Base-by-base conservation (phyloP, 2,113 vertebrate species). In the Apeltes quadracus region DNA sequence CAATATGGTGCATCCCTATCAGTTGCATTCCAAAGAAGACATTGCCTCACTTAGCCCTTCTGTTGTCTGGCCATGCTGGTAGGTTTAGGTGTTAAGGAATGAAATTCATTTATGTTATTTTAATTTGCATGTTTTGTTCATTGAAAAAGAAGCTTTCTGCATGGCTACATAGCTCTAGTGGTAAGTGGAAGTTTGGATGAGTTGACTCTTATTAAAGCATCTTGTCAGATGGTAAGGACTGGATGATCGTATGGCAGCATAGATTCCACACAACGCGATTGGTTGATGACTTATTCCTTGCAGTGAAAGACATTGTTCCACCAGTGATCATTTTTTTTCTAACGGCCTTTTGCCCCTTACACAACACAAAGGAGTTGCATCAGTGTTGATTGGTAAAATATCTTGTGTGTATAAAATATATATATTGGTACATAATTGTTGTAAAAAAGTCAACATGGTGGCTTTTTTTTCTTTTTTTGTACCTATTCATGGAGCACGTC, bases 121-220 rank as follows among this genome's bases (percentile, higher is more conserved):
- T 2, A 36, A 13, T 5, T 16, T 16, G 14, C 29, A 34, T 39
- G n/a, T 61, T 61, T 25, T 39, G 36, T 41, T 43, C n/a, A 38
- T 38, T 13, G 34, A 59, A 36, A 3, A 13, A 20, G n/a, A n/a
- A n/a, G n/a, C n/a, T n/a, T n/a, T n/a, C 36, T 11, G 27, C 56
- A 13, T 46, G 48, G 29, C 48, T 15, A 9, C 48, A 55, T 5
- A 44, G 9, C 8, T 25, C 43, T 6, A 32, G 23, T 62, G 41
- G 14, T 32, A 8, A 46, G 38, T 38, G 38, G 13, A 61, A 44
- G 53, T 67, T 51, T 59, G 38, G 56, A 18, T 71, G 61, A 64
- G 75, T 16, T 72, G 46, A 63, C 66, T 46, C 53, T 77, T 82
- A 39, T 83, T 46, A 39, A 75, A 48, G 61, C 23, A 44, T 55